phyloP scores from a whole-genome alignment of 2,888 invertebrate genomes.

The Elysia crispata region DNA sequence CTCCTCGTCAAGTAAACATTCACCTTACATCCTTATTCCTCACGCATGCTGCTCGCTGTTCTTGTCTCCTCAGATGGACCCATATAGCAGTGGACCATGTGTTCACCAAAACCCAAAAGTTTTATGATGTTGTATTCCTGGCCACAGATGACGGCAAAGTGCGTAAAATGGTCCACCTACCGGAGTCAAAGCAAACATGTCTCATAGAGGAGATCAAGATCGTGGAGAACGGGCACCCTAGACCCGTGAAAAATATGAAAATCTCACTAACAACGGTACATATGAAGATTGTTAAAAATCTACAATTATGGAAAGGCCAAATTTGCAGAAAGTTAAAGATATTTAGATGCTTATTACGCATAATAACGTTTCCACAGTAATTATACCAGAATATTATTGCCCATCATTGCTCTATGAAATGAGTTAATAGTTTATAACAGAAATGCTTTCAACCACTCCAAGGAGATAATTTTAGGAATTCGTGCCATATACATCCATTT shows the following conservation, averaged over 20 bases:
- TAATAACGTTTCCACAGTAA: too few relatives aligned
- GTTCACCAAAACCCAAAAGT: conserved; percentile 84
- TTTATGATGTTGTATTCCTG: conserved; percentile 88
- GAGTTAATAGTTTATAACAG: conserved; percentile 31
- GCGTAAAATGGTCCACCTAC: conserved; percentile 88
- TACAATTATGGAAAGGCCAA: too few relatives aligned
- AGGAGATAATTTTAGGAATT: too few relatives aligned
- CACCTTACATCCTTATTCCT: too few relatives aligned
- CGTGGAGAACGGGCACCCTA: conserved; percentile 80
- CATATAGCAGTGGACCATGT: conserved; percentile 88
- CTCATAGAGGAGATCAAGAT: conserved; percentile 89
- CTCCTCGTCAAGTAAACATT: too few relatives aligned
- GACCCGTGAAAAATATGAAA: conserved; percentile 84
- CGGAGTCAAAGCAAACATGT: conserved; percentile 85
- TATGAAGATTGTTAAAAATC: too few relatives aligned
- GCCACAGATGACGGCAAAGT: conserved; percentile 87
- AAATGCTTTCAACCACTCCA: too few relatives aligned
- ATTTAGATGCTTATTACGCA: too few relatives aligned
- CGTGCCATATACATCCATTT: too few relatives aligned
- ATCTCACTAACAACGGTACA: conserved; percentile 82
- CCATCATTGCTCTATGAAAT: not conserved
- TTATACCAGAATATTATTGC: too few relatives aligned
- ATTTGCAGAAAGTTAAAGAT: too few relatives aligned
- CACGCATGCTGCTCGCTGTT: too few relatives aligned
- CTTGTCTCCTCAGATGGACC: conserved; percentile 71